Evolutionary conservation across 2,113 vertebrate genomes (phyloP).

Genomic region (Phyllostomus hastatus): DNA sequence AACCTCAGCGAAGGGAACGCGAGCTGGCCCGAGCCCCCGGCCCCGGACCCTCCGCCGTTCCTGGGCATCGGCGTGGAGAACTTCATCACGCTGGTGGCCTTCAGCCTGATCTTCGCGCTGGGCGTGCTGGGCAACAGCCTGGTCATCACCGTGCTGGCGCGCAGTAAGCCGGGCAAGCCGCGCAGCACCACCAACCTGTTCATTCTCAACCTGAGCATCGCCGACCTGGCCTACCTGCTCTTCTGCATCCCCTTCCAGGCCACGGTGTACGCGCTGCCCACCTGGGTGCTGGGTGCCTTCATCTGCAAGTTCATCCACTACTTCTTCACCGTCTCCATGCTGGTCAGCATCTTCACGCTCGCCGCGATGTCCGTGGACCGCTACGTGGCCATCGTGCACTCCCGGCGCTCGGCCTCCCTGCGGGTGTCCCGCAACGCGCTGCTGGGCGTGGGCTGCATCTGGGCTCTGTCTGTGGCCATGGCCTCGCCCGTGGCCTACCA

Average conservation of each 20-base stretch:
- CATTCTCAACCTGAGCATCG: conserved; percentile 95
- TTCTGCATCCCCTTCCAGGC: conserved; percentile 98
- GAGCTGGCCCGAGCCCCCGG: neutral
- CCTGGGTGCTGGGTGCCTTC: conserved; percentile 95
- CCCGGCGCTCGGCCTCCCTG: conserved; percentile 91
- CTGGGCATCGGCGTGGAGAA: conserved; percentile 92
- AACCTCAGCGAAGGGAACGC: conserved; percentile 79
- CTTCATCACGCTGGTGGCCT: conserved; percentile 90
- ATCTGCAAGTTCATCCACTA: conserved; percentile 97
- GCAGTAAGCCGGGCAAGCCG: conserved; percentile 89
- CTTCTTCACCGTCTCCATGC: conserved; percentile 97
- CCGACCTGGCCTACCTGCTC: conserved; percentile 96
- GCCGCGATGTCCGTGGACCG: conserved; percentile 98
- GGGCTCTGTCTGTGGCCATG: conserved; percentile 92
- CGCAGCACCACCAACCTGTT: conserved; percentile 96
- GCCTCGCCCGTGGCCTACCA: conserved; percentile 93
- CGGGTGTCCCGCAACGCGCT: conserved; percentile 89
- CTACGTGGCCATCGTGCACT: conserved; percentile 96
- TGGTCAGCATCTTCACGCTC: conserved; percentile 97
- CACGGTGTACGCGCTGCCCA: conserved; percentile 92
- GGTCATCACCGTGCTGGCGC: conserved; percentile 94
- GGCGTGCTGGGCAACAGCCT: conserved; percentile 95
- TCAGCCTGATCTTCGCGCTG: conserved; percentile 91
- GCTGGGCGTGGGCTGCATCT: conserved; percentile 91
- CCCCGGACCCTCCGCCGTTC: conserved; percentile 65